These are phyloP conservation scores for Vespertilio murinus DNA, from an alignment of 2,797 vertebrate genomes.

Conservation along the genomic window DNA sequence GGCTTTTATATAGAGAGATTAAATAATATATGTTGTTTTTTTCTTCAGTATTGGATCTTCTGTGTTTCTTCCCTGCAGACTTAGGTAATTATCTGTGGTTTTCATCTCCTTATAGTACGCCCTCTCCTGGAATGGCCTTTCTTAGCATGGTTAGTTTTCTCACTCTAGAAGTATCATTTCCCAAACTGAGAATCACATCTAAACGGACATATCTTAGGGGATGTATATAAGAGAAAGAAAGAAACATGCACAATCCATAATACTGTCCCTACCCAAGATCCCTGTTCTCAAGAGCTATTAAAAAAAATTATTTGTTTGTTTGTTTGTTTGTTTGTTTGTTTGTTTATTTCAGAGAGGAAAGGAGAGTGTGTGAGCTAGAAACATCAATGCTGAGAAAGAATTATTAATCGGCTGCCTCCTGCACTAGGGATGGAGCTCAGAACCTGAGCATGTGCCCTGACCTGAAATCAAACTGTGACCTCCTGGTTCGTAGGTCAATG, in stretches of 20 bases:
- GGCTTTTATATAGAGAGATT: too few relatives aligned
- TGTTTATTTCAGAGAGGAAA: too few relatives aligned
- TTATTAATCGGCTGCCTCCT: too few relatives aligned
- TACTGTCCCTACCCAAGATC: not conserved
- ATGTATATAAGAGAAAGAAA: not conserved
- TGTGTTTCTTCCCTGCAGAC: not conserved
- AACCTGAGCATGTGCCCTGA: too few relatives aligned
- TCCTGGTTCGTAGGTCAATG: too few relatives aligned
- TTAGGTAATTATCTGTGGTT: not conserved
- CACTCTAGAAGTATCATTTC: constrained; percentile 30
- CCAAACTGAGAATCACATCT: not conserved
- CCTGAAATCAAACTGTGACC: too few relatives aligned
- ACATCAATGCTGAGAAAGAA: too few relatives aligned
- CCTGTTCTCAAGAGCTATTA: not conserved
- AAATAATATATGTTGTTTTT: not conserved
- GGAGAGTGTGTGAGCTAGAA: too few relatives aligned
- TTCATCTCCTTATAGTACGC: not conserved
- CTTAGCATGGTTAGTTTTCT: constrained; percentile 23
- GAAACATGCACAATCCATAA: not conserved
- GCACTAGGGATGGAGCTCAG: too few relatives aligned
- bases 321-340: too few relatives aligned
- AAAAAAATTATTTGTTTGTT: too few relatives aligned
- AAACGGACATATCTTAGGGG: not conserved
- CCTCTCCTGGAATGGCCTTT: not conserved
- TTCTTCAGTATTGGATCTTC: not conserved